These are phyloP conservation scores for Apodemia duryi DNA, from an alignment of 2,888 invertebrate species.

Conservation along the genomic window DNA sequence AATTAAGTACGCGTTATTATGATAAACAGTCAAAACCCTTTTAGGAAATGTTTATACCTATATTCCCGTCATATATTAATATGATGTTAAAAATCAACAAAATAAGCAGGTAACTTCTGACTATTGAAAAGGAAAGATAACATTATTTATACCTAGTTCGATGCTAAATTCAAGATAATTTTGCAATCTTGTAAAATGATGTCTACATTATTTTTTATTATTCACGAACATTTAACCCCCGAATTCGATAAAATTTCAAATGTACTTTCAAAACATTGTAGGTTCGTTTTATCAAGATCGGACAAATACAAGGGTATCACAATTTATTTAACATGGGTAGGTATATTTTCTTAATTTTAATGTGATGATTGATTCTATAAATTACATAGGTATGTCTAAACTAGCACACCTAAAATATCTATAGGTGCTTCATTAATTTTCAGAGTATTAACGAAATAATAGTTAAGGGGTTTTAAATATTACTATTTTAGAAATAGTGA, in stretches of 20 bases:
- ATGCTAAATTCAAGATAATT: too few relatives aligned
- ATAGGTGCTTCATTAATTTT: background rate
- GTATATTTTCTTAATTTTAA: background rate
- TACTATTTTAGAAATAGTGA: background rate
- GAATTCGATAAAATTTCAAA: too few relatives aligned
- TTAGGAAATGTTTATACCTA: background rate
- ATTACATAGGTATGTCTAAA: background rate
- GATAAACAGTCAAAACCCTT: background rate
- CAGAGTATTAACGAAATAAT: background rate
- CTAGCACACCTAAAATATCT: constrained; percentile 13
- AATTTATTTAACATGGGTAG: background rate
- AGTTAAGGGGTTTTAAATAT: background rate
- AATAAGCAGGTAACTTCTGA: too few relatives aligned
- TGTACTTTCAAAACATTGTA: too few relatives aligned
- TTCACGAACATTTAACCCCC: too few relatives aligned
- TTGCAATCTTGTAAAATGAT: too few relatives aligned
- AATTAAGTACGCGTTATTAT: background rate
- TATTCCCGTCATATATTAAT: background rate
- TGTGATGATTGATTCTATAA: background rate
- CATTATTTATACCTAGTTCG: too few relatives aligned
- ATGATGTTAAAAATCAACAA: too few relatives aligned
- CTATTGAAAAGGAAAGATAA: too few relatives aligned
- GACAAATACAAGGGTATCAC: too few relatives aligned
- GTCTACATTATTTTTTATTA: too few relatives aligned
- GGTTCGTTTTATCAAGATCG: too few relatives aligned